Evolutionary conservation across 2,113 vertebrate species (phyloP), one percentile per base, ranked within the genome.

Genomic region (Corythornis vintsioides): DNA sequence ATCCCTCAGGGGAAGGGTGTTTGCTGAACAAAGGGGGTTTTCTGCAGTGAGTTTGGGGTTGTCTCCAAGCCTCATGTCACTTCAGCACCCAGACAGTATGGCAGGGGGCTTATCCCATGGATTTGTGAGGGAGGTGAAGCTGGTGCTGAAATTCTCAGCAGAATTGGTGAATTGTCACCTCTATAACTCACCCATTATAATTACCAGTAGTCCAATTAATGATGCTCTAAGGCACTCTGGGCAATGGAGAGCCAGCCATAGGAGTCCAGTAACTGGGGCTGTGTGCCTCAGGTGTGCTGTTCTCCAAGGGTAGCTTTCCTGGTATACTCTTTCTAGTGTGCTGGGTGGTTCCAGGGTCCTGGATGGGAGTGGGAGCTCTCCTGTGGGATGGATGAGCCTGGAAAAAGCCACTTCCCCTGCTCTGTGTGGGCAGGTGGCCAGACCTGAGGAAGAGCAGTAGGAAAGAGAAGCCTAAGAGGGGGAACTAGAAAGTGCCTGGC

Each of bases 21-120:
- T 50, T 66, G 52, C 31, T 35, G 3, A 59, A 28, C 0, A 9
- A 40, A 52, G 42, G 11, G 7, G 7, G 3, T 52, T n/a, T 13
- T 29, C 10, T 15, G 53, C 22, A 35, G 52, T 0, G 52, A 26
- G 20, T 33, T 59, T 25, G 67, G 31, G 17, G 28, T 12, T 10
- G 35, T n/a, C n/a, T 26, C 45, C 24, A 40, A 75, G 14, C 20
- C n/a, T 0, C 0, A 12, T 11, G 6, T 6, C 7, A 26, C 35
- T 55, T 63, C 64, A 38, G 3, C 33, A 4, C 21, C 21, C 13
- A 6, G 24, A 35, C 69, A 10, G 4, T 14, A 55, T 26, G 1
- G 11, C 42, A 16, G 0, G 1, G 13, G 11, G 10, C 33, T 31
- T 20, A 59, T 38, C 69, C 13, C 14, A 1, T 15, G 24, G 25